A percentile compares a stretch with the other conserved stretches of the same genome.
These are phyloP conservation scores for Erynnis tages DNA, from an alignment of 2,888 invertebrate species.

Conservation along the genomic window DNA sequence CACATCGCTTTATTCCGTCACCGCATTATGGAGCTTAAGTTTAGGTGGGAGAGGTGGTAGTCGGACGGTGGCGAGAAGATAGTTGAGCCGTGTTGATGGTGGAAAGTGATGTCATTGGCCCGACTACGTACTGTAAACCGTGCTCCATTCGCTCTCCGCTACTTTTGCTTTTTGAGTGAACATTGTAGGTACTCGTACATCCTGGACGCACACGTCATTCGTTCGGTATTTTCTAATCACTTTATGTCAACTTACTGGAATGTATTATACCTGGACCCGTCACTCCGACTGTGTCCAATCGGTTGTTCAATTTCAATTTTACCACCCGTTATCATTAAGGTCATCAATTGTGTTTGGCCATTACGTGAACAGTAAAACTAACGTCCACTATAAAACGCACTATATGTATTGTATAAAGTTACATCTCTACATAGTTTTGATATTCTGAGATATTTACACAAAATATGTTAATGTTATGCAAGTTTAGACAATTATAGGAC, in stretches of 20 bases:
- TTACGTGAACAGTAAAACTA: conserved; percentile 12
- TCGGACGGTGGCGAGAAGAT: conserved; percentile 28
- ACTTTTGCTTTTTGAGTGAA: conserved; percentile 74
- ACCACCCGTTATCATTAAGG: conserved; percentile 17
- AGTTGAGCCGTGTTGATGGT: conserved; percentile 51
- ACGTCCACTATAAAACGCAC: no score
- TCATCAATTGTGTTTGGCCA: conserved; percentile 6
- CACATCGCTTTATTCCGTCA: conserved; percentile 24
- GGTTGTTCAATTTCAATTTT: neutral
- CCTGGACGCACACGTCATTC: conserved; percentile 64
- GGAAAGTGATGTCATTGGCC: conserved; percentile 70
- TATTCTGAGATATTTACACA: no score
- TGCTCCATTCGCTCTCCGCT: conserved; percentile 62
- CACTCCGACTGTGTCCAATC: conserved; percentile 8
- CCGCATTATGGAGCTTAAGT: conserved; percentile 44
- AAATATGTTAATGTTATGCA: no score
- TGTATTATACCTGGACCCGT: conserved; percentile 13
- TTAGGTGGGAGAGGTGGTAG: conserved; percentile 44
- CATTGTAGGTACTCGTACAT: conserved; percentile 59
- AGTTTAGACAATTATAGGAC: no score
- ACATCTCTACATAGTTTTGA: no score
- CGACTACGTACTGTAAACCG: conserved; percentile 57
- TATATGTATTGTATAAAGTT: no score
- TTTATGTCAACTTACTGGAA: conserved; percentile 27
- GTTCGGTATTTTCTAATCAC: conserved; percentile 70